Evolutionary conservation across 1,140 invertebrate genomes (phyloP), one percentile per base, ranked within the genome.

Genomic region (Drosophila novamexicana): DNA sequence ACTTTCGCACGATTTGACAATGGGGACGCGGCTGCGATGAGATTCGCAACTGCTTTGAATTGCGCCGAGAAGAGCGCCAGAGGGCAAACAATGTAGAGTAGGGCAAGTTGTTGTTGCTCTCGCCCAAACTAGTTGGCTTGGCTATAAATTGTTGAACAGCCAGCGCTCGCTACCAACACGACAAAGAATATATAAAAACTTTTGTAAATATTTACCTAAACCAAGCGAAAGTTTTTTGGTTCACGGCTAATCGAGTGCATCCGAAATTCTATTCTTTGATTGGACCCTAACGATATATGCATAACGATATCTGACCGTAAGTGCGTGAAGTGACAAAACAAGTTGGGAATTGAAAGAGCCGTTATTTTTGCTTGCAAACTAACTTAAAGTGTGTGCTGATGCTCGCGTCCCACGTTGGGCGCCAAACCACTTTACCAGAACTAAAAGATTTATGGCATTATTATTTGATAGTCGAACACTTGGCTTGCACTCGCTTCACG

Each of bases 1-100:
- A 85, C 66, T 88, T 88, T 79, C 75, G 79, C 82, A 71, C 75
- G 81, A 88, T 88, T 85, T 82, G 82, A 85, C 79, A 82, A 88
- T 76, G 66, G 71, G 57, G 52, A 71, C 61, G 63, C 45, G 56
- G 32, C 47, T 52, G 16, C 54, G 70, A 67, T 73, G 64, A 67
- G 56, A 73, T 53, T 54, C 54, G 62, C 50, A 39, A 37, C 34
- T 54, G 59, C 67, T 64, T 64, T 40, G 59, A 64, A 69, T 69
- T 54, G 61, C 65, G 32, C 42, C 47, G 53, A 42, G 47, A 37
- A 39, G 49, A 52, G 40, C 22, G 64, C 56, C 32, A 10, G 16
- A 29, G 64, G 64, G 32, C 69, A 32, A 49, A 67, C 45, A 66
- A 58, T 66, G 52, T 68, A 40, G 58, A 47, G 49, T 34, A 54